Percentiles rank a stretch among this genome's conserved stretches.
Conservation (phyloP, 2,888 invertebrate species). For the Synergus umbraculus region DNA sequence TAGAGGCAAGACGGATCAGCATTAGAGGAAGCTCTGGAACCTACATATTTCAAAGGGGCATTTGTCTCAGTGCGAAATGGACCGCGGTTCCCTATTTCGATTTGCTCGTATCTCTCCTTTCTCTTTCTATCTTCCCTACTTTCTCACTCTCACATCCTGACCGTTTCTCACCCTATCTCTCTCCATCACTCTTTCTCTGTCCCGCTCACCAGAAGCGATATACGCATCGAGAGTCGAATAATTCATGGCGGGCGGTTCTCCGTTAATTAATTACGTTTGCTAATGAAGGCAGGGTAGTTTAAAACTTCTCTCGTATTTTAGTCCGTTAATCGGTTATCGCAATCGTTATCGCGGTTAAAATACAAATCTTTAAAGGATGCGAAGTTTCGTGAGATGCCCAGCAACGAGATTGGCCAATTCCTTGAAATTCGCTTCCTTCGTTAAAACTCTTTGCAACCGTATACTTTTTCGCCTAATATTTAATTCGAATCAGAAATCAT, state of each 20-base stretch:
- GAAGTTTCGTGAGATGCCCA: conserved; percentile 32
- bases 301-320: conserved; percentile 61
- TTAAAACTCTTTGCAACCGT: conserved; percentile 13
- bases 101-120: conserved; percentile 30
- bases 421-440: conserved; percentile 21
- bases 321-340: conserved; percentile 47
- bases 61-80: conserved; percentile 59
- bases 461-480: not conserved
- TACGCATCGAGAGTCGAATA: conserved; percentile 55
- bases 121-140: conserved; percentile 12
- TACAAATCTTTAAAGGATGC: conserved; percentile 43
- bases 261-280: conserved; percentile 66
- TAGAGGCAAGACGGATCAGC: conserved; percentile 44
- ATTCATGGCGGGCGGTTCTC: conserved; percentile 60
- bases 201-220: conserved; percentile 27
- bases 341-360: conserved; percentile 45
- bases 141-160: conserved; percentile 37
- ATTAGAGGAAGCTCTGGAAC: conserved; percentile 56
- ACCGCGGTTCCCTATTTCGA: conserved; percentile 40
- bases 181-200: conserved; percentile 38
- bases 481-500: conserved; percentile 9
- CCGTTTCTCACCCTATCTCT: conserved; percentile 19
- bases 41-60: conserved; percentile 65
- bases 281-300: conserved; percentile 63
- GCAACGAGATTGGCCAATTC: conserved; percentile 30